Evolutionary conservation across 2,113 vertebrate genomes (phyloP), one percentile per base, ranked within the genome.

Genomic region (Columba janthina): DNA sequence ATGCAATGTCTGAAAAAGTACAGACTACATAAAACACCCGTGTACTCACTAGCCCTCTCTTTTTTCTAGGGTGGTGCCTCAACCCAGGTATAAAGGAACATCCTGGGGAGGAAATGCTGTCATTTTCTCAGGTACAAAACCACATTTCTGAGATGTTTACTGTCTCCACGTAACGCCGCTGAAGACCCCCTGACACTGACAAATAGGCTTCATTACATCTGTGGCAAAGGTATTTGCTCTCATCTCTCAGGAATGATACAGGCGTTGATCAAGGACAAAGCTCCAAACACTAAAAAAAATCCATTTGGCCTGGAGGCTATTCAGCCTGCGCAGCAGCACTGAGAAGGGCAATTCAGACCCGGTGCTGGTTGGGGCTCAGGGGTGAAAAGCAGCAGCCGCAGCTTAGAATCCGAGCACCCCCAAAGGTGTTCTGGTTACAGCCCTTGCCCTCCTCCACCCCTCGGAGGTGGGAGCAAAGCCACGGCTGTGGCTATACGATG

Each of bases 171-270:
- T 96, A 96, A 94, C 20, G 32, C 94, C 50, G 46, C 83, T 88
- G 94, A 97, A 95, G 96, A 95, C 91, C 91, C 94, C 86, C 66
- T 92, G 97, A 97, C 97, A 96, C 94, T 97, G 96, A 97, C 89
- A 97, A 97, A 97, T 92, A 97, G 90, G 70, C 85, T 91, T 97
- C 96, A 94, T 96, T 97, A 95, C 79, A 10, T 95, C 93, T 93
- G 81, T 72, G 75, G 93, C 85, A 95, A 92, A 96, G 88, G 91
- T 96, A 98, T 96, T 97, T 96, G 96, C 96, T 97, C 92, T 97
- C 97, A 97, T 94, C 96, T 95, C 91, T 94, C 87, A 97, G 96
- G 97, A 98, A 98, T 97, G 95, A 91, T 76, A 97, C 4, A 97
- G 95, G 95, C 78, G 80, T 95, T 93, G 91, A 93, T 93, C 90